Percentiles rank a stretch among this genome's conserved stretches.
phyloP scores from a whole-genome alignment of 1,140 invertebrate species.

The Venturia canescens region DNA sequence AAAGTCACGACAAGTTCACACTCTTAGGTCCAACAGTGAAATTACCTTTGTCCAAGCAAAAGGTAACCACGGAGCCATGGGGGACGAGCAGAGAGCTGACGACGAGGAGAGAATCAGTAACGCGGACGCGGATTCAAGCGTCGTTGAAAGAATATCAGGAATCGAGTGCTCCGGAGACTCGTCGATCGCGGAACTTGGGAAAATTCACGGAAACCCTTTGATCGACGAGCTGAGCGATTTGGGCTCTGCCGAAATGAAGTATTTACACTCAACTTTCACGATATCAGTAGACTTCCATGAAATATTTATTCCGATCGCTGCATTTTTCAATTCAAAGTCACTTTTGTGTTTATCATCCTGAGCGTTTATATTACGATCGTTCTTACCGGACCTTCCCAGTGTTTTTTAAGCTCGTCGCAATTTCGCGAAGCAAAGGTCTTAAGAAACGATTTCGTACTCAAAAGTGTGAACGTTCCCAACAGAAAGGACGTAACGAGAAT shows the following conservation, averaged over 20 bases:
- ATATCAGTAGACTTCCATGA: no score
- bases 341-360: no score
- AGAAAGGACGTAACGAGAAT: not conserved
- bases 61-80: slow-evolving; percentile 33
- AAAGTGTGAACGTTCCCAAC: not conserved
- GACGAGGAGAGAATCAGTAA: not conserved
- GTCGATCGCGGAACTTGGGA: not conserved
- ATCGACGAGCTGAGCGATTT: not conserved
- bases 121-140: not conserved
- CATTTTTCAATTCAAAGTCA: no score
- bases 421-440: no score
- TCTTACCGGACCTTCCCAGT: no score
- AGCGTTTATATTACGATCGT: no score
- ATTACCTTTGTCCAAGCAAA: slow-evolving; percentile 33
- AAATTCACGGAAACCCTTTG: not conserved
- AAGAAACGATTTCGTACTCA: no score
- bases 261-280: no score
- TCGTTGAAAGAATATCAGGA: not conserved
- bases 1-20: slow-evolving; percentile 56
- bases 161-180: slow-evolving; percentile 17
- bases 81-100: slow-evolving; percentile 33
- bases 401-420: no score
- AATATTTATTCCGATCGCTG: no score
- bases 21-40: slow-evolving; percentile 49
- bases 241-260: not conserved